A percentile compares a stretch with the other conserved stretches of the same genome.
Evolutionary conservation across 2,113 vertebrate genomes (phyloP).

Genomic region (Calidris pugnax): DNA sequence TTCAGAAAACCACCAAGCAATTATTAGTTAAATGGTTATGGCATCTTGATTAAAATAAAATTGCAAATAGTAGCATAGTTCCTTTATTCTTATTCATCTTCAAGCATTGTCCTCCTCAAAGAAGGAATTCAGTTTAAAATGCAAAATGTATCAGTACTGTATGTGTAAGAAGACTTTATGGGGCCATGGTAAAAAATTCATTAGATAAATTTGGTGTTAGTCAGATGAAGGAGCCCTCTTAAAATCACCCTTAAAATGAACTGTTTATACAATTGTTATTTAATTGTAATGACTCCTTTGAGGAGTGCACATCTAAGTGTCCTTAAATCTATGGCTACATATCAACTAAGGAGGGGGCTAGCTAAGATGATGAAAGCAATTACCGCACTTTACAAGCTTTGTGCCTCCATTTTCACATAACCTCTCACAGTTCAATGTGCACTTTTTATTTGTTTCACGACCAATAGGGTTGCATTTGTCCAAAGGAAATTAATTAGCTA

Average conservation of each 20-base stretch:
- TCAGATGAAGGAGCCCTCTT: background rate
- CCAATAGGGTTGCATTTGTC: background rate
- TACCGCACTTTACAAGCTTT: background rate
- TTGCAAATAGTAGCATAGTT: background rate
- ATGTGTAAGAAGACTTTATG: background rate
- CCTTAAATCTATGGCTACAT: background rate
- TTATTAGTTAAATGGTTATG: background rate
- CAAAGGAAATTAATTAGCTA: background rate
- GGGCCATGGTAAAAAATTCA: background rate
- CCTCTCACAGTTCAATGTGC: background rate
- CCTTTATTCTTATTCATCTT: background rate
- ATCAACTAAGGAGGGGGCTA: background rate
- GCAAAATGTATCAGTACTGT: background rate
- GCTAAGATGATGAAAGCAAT: background rate
- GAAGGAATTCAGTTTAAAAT: background rate
- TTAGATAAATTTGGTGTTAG: background rate
- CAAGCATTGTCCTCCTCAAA: background rate
- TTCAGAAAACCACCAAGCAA: background rate
- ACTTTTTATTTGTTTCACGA: background rate
- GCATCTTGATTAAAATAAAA: background rate
- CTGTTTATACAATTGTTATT: background rate
- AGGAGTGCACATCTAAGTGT: background rate
- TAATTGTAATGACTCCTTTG: background rate
- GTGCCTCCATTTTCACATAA: background rate
- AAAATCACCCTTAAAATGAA: background rate